These are phyloP conservation scores for Alligator mississippiensis DNA, from an alignment of 2,113 vertebrate genomes.

Conservation along the genomic window DNA sequence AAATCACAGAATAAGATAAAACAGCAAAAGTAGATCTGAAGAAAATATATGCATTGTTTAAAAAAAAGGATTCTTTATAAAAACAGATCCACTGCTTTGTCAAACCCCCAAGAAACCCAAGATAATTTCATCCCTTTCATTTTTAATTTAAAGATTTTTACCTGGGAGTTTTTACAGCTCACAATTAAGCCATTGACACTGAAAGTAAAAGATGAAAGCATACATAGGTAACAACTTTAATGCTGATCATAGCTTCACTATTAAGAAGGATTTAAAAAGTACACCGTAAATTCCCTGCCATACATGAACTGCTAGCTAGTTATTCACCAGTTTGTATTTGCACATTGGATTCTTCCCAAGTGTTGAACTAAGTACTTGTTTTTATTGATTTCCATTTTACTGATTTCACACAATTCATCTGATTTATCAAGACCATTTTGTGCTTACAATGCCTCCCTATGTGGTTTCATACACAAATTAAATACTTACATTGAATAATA, in stretches of 20 bases:
- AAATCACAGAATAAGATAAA: background rate
- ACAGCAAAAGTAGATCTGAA: background rate
- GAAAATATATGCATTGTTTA: background rate
- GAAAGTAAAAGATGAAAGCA: background rate
- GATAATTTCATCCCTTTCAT: background rate
- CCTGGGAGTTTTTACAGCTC: background rate
- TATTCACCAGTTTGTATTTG: background rate
- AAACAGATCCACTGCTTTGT: background rate
- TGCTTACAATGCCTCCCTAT: too few relatives aligned
- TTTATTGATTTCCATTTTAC: too few relatives aligned
- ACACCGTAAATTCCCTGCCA: background rate
- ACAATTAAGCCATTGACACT: background rate
- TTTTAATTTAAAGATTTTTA: background rate
- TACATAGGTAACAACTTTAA: rapidly evolving
- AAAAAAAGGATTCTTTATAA: rapidly evolving
- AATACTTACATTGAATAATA: background rate
- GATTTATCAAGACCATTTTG: too few relatives aligned
- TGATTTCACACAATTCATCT: too few relatives aligned
- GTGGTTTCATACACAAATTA: background rate
- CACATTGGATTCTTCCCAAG: background rate
- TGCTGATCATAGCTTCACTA: background rate
- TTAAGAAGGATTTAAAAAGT: background rate
- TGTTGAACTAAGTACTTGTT: rapidly evolving
- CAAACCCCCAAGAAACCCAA: rapidly evolving
- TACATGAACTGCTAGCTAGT: too few relatives aligned